Conservation (phyloP, 53 echinoderm and acorn worm genomes). For the Henricia sp. region DNA sequence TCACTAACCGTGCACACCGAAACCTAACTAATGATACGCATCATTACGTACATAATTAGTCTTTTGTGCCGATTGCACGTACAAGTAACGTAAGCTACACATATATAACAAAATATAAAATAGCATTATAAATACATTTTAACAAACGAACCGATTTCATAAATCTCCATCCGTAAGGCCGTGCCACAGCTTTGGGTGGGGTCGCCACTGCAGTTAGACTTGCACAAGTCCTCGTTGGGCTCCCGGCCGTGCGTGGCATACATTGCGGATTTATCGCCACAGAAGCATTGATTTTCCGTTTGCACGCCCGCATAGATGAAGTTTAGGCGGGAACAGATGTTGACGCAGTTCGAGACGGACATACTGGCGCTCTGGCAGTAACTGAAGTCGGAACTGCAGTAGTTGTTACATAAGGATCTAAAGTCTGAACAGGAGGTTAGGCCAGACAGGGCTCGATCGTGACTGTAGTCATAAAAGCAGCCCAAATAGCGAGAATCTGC, state of each 20-base stretch:
- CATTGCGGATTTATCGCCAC: conserved; percentile 65
- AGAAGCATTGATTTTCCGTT: conserved; percentile 69
- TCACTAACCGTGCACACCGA: too few relatives aligned
- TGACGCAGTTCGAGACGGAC: conserved; percentile 67
- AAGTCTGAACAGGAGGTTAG: conserved; percentile 54
- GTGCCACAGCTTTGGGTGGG: conserved; percentile 66
- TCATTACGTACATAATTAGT: too few relatives aligned
- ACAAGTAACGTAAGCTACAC: too few relatives aligned
- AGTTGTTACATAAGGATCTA: conserved; percentile 23
- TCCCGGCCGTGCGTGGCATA: conserved; percentile 26
- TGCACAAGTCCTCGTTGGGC: conserved; percentile 5
- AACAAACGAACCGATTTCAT: conserved; percentile 72
- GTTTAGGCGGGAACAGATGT: conserved; percentile 60
- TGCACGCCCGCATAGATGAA: conserved; percentile 74
- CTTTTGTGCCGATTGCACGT: too few relatives aligned
- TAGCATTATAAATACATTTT: too few relatives aligned
- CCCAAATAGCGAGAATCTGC: conserved; percentile 73
- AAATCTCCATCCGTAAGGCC: conserved; percentile 67
- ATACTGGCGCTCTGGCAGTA: conserved; percentile 60
- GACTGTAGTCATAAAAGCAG: conserved; percentile 60
- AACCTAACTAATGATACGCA: too few relatives aligned
- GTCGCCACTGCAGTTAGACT: conserved; percentile 65
- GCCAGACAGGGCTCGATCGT: conserved; percentile 57
- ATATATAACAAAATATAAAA: too few relatives aligned
- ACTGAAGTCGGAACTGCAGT: not conserved